phyloP scores from a whole-genome alignment of 2,797 vertebrate genomes.

The Euphonia xanthogaster region DNA sequence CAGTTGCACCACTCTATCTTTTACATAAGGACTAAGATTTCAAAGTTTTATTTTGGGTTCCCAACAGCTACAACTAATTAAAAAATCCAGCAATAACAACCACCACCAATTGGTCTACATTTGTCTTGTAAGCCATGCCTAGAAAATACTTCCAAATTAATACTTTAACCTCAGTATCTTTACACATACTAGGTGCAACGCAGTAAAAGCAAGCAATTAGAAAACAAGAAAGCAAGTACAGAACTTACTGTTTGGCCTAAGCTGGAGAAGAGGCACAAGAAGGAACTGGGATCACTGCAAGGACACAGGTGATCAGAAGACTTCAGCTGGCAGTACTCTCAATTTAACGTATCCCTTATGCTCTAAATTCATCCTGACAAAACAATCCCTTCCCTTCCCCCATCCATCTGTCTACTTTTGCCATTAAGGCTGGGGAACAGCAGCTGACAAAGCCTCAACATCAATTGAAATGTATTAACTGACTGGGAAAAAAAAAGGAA shows the following conservation, averaged over 20 bases:
- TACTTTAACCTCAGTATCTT: neutral
- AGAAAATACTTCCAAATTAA: neutral
- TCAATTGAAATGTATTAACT: neutral
- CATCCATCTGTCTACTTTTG: slow-evolving; percentile 6
- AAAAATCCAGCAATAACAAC: neutral
- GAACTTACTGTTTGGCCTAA: neutral
- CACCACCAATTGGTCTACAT: neutral
- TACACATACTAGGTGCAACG: neutral
- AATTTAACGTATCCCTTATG: neutral
- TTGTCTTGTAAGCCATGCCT: neutral
- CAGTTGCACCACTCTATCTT: slow-evolving; percentile 59
- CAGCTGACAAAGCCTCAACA: neutral
- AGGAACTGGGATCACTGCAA: neutral
- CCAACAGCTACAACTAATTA: neutral
- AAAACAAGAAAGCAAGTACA: neutral
- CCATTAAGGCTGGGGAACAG: neutral
- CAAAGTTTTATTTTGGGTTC: slow-evolving; percentile 47
- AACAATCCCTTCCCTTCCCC: slow-evolving; percentile 26
- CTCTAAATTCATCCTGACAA: neutral
- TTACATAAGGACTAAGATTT: slow-evolving; percentile 25
- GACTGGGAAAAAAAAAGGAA: neutral
- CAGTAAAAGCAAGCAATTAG: neutral
- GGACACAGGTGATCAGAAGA: neutral
- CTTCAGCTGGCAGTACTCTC: neutral
- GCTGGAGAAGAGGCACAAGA: neutral